A percentile compares a stretch with the other conserved stretches of the same genome.
phyloP scores from a whole-genome alignment of 2,113 vertebrate genomes.

The Onychostoma macrolepis region DNA sequence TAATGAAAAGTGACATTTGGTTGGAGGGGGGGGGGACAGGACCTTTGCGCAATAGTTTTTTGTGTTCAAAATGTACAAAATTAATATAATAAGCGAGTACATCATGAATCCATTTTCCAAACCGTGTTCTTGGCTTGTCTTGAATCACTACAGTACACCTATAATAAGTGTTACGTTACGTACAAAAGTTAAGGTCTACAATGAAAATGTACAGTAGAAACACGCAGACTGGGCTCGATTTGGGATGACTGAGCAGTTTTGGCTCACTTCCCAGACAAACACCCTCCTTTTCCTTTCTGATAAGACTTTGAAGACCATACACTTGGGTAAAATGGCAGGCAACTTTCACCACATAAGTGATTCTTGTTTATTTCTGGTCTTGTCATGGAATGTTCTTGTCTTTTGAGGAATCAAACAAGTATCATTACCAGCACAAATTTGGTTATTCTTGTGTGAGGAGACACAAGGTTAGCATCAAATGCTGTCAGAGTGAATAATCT shows the following conservation, averaged over 20 bases:
- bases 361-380: background rate
- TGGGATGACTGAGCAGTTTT: background rate
- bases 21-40: background rate
- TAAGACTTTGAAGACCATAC: conserved; percentile 16
- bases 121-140: too few species aligned
- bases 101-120: too few species aligned
- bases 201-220: background rate
- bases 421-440: background rate
- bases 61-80: too few species aligned
- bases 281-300: background rate
- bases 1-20: background rate
- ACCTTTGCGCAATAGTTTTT: background rate
- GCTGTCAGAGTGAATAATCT: background rate
- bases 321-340: background rate
- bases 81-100: too few species aligned
- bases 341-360: too few species aligned
- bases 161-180: too few species aligned
- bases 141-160: too few species aligned
- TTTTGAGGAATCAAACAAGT: background rate
- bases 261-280: background rate
- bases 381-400: background rate
- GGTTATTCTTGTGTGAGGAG: background rate
- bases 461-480: background rate
- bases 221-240: background rate
- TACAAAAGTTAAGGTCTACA: too few species aligned